Conservation (phyloP, 2,797 vertebrate species). For the Eulemur rubriventer region DNA sequence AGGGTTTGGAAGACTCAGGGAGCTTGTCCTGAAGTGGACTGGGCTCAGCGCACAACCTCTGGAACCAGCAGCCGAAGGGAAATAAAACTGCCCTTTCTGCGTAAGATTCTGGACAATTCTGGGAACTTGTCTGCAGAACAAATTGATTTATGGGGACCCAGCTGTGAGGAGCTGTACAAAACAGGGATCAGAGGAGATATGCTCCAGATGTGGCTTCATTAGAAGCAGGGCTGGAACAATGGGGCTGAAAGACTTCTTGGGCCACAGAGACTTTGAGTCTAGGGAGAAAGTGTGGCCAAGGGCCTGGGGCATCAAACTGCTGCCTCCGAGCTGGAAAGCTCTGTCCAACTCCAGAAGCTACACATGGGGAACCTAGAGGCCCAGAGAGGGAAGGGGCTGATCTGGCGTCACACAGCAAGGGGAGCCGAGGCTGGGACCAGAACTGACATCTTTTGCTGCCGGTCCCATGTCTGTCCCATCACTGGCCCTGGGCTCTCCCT, state of each 20-base stretch:
- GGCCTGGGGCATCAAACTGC: background rate
- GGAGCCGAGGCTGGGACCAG: background rate
- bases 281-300: background rate
- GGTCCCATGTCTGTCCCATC: background rate
- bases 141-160: slow-evolving; percentile 76
- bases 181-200: slow-evolving; percentile 55
- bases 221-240: background rate
- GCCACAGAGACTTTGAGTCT: background rate
- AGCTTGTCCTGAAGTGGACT: background rate
- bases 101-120: slow-evolving; percentile 70
- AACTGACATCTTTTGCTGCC: background rate
- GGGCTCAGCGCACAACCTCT: slow-evolving; percentile 1
- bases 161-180: slow-evolving; percentile 72
- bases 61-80: slow-evolving; percentile 47
- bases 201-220: slow-evolving; percentile 77
- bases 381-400: background rate
- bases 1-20: background rate
- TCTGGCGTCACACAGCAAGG: background rate
- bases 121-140: slow-evolving; percentile 71
- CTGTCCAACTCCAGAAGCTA: background rate
- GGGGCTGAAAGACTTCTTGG: slow-evolving; percentile 17
- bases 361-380: background rate
- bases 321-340: background rate
- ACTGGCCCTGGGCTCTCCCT: background rate
- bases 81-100: slow-evolving; percentile 69